These are phyloP conservation scores for Scaptomyza caliginosa DNA, from an alignment of 2,888 invertebrate genomes.

Conservation along the genomic window DNA sequence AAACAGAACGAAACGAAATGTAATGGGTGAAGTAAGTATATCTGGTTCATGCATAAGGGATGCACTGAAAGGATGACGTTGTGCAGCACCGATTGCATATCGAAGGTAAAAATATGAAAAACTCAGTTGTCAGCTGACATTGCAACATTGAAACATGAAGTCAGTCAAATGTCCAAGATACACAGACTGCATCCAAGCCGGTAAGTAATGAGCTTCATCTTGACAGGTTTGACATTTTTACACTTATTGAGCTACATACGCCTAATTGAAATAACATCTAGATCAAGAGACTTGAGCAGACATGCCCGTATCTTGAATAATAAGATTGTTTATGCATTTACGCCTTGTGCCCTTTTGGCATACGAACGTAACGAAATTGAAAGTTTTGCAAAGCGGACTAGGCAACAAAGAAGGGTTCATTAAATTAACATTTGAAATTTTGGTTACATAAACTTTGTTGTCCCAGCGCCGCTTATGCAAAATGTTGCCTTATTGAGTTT, in stretches of 20 bases:
- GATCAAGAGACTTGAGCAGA: not conserved
- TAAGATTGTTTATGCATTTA: not conserved
- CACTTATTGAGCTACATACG: not conserved
- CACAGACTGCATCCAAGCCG: not conserved
- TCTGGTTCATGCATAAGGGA: constrained; percentile 49
- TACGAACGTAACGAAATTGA: constrained; percentile 4
- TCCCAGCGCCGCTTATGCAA: constrained; percentile 59
- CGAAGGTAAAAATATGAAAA: not conserved
- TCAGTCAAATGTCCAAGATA: not conserved
- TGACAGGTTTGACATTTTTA: not conserved
- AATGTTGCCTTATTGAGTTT: constrained; percentile 66
- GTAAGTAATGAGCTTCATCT: not conserved
- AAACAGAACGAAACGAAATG: constrained; percentile 23
- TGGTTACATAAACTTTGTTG: constrained; percentile 42
- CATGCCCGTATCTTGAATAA: not conserved
- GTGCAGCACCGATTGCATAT: constrained; percentile 7
- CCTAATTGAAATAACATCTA: not conserved
- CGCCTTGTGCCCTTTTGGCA: not conserved
- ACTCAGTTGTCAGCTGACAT: constrained; percentile 11
- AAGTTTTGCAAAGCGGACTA: not conserved
- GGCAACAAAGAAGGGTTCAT: constrained; percentile 44
- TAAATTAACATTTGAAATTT: constrained; percentile 59
- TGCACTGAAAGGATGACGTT: constrained; percentile 27
- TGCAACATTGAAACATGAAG: not conserved
- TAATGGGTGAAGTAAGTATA: constrained; percentile 29